Conservation (phyloP, 2,888 invertebrate species). For the Crocallis elinguaria region DNA sequence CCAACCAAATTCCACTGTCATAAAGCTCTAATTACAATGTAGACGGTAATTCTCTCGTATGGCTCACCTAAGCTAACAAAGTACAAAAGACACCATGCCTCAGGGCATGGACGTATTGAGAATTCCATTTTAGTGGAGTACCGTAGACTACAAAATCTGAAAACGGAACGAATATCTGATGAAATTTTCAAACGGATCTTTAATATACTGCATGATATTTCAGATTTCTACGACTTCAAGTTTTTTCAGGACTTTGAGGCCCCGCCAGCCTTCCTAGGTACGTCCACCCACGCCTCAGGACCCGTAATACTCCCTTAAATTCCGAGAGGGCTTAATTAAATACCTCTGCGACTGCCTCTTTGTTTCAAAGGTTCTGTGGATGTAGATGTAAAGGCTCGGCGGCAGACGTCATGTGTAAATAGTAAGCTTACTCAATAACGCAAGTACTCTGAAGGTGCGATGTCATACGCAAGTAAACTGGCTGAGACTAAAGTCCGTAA, state of each 20-base stretch:
- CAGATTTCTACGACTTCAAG: neutral
- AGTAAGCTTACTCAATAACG: constrained; percentile 6
- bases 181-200: too few species aligned
- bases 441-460: neutral
- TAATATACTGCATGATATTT: neutral
- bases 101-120: constrained; percentile 8
- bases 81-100: constrained; percentile 35
- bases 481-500: neutral
- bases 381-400: constrained; percentile 29
- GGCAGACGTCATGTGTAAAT: constrained; percentile 21
- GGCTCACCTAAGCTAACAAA: constrained; percentile 35
- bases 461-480: neutral
- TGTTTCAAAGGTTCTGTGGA: constrained; percentile 34
- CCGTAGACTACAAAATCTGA: neutral
- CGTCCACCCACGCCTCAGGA: constrained; percentile 16
- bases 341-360: constrained; percentile 39
- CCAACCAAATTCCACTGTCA: constrained; percentile 14
- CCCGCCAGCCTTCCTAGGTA: neutral
- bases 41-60: constrained; percentile 23
- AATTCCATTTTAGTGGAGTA: neutral
- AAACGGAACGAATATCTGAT: too few species aligned
- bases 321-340: constrained; percentile 49
- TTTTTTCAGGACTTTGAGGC: neutral
- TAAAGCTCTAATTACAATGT: constrained; percentile 24
- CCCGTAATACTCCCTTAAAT: constrained; percentile 33